A percentile compares a stretch with the other conserved stretches of the same genome.
phyloP scores from a whole-genome alignment of 2,888 invertebrate genomes.

The Cataglyphis rosenhaueri region DNA sequence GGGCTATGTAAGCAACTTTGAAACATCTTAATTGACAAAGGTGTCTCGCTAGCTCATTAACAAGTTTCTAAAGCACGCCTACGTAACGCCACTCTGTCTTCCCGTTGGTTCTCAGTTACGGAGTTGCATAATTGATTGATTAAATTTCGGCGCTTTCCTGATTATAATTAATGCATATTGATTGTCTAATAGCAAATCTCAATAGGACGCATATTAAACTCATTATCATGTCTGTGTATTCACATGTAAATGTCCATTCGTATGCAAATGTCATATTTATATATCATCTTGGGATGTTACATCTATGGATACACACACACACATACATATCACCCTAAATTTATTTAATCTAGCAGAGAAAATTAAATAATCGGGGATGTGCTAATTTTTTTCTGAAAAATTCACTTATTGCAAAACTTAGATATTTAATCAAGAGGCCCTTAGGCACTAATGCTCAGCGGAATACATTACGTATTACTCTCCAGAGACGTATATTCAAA shows the following conservation, averaged over 20 bases:
- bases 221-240: slow-evolving; percentile 17
- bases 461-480: slow-evolving; percentile 10
- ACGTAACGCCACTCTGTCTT: slow-evolving; percentile 26
- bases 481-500: slow-evolving; percentile 38
- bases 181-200: slow-evolving; percentile 64
- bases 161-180: slow-evolving; percentile 66
- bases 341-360: background rate
- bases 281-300: background rate
- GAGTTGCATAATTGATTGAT: slow-evolving; percentile 69
- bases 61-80: slow-evolving; percentile 58
- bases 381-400: background rate
- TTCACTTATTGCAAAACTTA: background rate
- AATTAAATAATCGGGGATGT: background rate
- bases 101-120: slow-evolving; percentile 56
- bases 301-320: background rate
- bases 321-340: too few species aligned
- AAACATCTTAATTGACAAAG: slow-evolving; percentile 52
- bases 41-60: slow-evolving; percentile 56
- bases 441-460: slow-evolving; percentile 13
- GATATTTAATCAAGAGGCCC: background rate
- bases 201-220: slow-evolving; percentile 54
- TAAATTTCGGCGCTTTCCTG: slow-evolving; percentile 61
- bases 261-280: background rate
- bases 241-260: background rate
- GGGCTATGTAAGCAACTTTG: slow-evolving; percentile 9